These are phyloP conservation scores for Rhinichthys osculus DNA, from an alignment of 2,797 vertebrate genomes.

Conservation along the genomic window DNA sequence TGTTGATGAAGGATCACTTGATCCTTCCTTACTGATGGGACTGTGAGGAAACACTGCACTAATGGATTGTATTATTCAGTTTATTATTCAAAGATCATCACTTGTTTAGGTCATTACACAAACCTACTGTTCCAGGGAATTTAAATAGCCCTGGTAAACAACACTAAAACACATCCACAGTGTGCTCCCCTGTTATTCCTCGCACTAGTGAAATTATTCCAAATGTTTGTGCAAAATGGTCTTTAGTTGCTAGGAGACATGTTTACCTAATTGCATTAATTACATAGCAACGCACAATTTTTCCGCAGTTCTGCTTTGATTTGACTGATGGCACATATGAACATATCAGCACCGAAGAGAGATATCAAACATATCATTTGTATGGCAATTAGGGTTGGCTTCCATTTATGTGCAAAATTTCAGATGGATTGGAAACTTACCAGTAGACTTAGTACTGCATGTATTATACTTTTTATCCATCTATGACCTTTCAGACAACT, in stretches of 20 bases:
- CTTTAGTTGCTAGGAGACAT: conserved; percentile 57
- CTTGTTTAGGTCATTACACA: background rate
- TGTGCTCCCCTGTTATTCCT: conserved; percentile 36
- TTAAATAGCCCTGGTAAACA: background rate
- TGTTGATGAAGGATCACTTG: background rate
- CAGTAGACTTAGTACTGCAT: background rate
- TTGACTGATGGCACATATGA: conserved; percentile 41
- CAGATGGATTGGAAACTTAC: conserved; percentile 7
- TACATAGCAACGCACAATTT: conserved; percentile 55
- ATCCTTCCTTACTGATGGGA: background rate
- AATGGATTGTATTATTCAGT: background rate
- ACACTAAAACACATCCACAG: conserved; percentile 17
- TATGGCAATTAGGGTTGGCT: conserved; percentile 20
- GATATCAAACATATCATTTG: conserved; percentile 36
- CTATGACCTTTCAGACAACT: background rate
- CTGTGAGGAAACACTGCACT: background rate
- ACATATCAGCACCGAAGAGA: conserved; percentile 24
- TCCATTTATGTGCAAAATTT: conserved; percentile 26
- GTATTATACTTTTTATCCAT: background rate
- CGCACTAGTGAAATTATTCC: conserved; percentile 37
- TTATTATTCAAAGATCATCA: background rate
- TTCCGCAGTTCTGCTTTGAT: conserved; percentile 52
- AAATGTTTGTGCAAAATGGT: conserved; percentile 53
- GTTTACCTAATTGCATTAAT: conserved; percentile 51
- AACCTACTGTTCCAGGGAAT: background rate